phyloP scores from a whole-genome alignment of 1,140 invertebrate species.

The Pectinophora gossypiella region DNA sequence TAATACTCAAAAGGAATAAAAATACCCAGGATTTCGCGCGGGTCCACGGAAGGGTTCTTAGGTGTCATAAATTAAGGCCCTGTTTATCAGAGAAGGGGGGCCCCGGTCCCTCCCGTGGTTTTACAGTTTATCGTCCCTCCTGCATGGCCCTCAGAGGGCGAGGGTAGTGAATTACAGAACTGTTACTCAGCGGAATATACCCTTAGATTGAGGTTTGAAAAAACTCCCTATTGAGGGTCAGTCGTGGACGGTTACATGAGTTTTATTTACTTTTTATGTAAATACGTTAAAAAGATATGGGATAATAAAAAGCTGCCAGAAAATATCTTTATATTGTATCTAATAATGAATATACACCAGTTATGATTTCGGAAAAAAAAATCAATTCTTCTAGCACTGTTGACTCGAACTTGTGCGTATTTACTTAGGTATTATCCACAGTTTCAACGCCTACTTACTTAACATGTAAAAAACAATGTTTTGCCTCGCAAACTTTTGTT shows the following conservation, averaged over 20 bases:
- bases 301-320: too few species aligned
- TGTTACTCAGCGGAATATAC: conserved; percentile 46
- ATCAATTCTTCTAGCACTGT: too few species aligned
- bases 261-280: not conserved
- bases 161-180: conserved; percentile 45
- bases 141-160: conserved; percentile 28
- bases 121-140: conserved; percentile 62
- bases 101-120: conserved; percentile 39
- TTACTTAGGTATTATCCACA: too few species aligned
- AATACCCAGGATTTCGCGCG: conserved; percentile 17
- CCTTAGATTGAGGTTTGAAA: conserved; percentile 29
- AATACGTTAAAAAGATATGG: too few species aligned
- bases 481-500: too few species aligned
- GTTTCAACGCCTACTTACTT: too few species aligned
- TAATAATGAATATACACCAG: too few species aligned
- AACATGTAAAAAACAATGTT: too few species aligned
- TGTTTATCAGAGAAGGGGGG: conserved; percentile 49
- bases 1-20: conserved; percentile 1
- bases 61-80: conserved; percentile 61
- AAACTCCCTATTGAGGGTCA: conserved; percentile 4
- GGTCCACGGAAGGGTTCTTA: conserved; percentile 51
- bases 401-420: too few species aligned
- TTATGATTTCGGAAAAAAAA: too few species aligned
- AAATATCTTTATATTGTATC: too few species aligned
- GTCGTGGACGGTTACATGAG: not conserved